A percentile compares a stretch with the other conserved stretches of the same genome.
Evolutionary conservation across 2,888 invertebrate genomes (phyloP).

Genomic region (Epinotia bilunana): DNA sequence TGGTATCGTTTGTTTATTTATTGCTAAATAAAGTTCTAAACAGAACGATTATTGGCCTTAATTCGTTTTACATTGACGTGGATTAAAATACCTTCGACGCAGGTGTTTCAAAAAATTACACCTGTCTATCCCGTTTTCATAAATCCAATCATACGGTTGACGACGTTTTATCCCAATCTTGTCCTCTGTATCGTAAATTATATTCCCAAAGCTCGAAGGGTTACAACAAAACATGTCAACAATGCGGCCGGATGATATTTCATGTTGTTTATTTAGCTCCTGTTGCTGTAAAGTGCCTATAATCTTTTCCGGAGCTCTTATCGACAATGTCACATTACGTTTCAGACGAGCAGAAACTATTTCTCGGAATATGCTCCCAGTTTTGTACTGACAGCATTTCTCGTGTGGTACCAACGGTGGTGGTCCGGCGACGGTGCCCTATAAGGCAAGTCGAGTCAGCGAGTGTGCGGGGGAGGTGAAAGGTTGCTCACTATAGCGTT

Average conservation of each 20-base stretch:
- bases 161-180: constrained; percentile 4
- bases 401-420: constrained; percentile 47
- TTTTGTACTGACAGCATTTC: constrained; percentile 50
- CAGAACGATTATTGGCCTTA: not conserved
- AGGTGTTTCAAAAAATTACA: not conserved
- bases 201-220: constrained; percentile 13
- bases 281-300: constrained; percentile 21
- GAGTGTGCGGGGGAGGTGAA: constrained; percentile 66
- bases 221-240: constrained; percentile 27
- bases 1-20: no score
- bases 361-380: constrained; percentile 38
- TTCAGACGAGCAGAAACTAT: constrained; percentile 1
- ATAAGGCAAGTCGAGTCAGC: constrained; percentile 58
- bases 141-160: constrained; percentile 16
- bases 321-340: constrained; percentile 20
- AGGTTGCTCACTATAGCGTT: constrained; percentile 64
- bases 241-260: constrained; percentile 16
- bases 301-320: constrained; percentile 30
- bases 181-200: not conserved
- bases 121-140: constrained; percentile 1
- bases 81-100: constrained; percentile 10
- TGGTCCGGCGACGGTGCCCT: constrained; percentile 65
- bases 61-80: not conserved
- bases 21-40: no score
- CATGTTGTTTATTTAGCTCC: constrained; percentile 36